Evolutionary conservation across 2,888 invertebrate species (phyloP), one percentile per base, ranked within the genome.

Genomic region (Sinhomidia bicolor): DNA sequence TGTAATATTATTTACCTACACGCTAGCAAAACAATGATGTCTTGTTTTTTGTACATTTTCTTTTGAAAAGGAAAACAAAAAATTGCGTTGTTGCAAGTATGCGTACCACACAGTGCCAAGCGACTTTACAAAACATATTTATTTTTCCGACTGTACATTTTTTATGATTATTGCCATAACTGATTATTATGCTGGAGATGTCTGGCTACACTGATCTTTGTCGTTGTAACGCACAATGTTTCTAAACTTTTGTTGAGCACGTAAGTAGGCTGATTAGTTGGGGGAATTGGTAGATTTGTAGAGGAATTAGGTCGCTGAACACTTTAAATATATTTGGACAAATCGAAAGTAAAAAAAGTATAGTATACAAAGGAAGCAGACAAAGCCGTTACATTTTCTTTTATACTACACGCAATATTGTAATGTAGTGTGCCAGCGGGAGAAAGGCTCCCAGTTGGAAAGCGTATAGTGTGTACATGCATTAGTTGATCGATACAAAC

Each of bases 11-110:
- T 51, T 74, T 71, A 14, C n/a, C 29, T 78, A 76, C 14, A 23
- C 2, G 23, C 54, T 60, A 26, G 29, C n/a, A 10, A 51, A 57
- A 79, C 54, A 79, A 57, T 82, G 68, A 82, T 14, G 82, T 51
- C 41, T 47, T 68, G 29, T 82, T 68, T 82, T 68, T 79, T 79
- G 20, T 57, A 57, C 78, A 57, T 57, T 12, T 54, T n/a, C n/a
- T 54, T 36, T 54, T 20, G 32, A 12, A 79, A 57, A 62, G 29
- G n/a, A n/a, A 71, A 44, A 47, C 4, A 47, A 47, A 74, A 71
- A 44, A 29, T 29, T 29, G 20, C 23, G 41, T 68, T 23, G n/a
- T n/a, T n/a, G n/a, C n/a, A n/a, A 3, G 9, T 23, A 20, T 74
- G 32, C 12, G 36, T 57, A 23, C 54, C 57, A 79, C 36, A 17